Conservation (phyloP, 64 coral and sea anemone genomes). For the Porites lutea region DNA sequence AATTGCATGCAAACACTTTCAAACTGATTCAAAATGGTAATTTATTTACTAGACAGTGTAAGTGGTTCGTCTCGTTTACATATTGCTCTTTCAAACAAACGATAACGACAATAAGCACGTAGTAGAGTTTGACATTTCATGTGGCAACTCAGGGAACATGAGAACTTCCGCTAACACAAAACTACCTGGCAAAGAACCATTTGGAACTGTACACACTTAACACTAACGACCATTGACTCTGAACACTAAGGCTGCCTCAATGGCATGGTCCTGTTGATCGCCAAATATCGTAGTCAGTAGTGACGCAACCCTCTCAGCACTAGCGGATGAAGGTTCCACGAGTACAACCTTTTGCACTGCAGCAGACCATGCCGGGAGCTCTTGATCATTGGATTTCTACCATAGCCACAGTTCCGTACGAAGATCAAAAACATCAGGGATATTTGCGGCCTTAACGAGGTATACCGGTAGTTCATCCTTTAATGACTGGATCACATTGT, state of each 20-base stretch:
- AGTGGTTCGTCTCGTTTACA: no score
- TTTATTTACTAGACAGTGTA: no score
- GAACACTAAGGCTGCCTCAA: constrained; percentile 36
- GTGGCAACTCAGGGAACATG: no score
- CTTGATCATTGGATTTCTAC: constrained; percentile 18
- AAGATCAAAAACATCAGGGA: constrained; percentile 44
- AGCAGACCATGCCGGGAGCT: constrained; percentile 38
- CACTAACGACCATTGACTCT: no score
- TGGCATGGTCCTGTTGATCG: constrained; percentile 38
- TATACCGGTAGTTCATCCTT: constrained; percentile 38
- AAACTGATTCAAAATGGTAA: no score
- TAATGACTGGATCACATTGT: constrained; percentile 20
- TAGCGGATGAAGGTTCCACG: constrained; percentile 50
- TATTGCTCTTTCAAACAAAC: no score
- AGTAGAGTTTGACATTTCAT: no score
- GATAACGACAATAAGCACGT: no score
- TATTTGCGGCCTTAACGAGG: constrained; percentile 43
- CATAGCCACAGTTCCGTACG: constrained; percentile 21
- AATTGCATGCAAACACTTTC: no score
- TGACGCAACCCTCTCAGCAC: constrained; percentile 41
- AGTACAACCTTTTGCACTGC: constrained; percentile 48
- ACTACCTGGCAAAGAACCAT: no score
- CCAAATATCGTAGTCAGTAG: constrained; percentile 52
- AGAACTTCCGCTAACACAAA: no score
- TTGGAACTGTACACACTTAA: no score